Base-by-base conservation (phyloP, 2,113 vertebrate genomes). In the Tragulus kanchil region DNA sequence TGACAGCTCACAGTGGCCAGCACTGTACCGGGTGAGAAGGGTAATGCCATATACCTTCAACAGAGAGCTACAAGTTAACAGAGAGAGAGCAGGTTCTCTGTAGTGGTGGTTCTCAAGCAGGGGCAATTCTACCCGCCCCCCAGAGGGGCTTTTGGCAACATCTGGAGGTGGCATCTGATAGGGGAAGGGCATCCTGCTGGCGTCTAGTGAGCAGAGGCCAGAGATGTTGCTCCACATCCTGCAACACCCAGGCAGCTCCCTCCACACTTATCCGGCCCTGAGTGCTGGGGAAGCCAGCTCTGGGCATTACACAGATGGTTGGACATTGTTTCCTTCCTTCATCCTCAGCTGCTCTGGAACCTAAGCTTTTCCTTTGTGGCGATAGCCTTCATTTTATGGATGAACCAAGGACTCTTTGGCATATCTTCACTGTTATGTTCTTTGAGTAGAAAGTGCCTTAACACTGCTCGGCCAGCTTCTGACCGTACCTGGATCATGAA, bases 321-420 rank as follows among this genome's bases (percentile, higher is more conserved):
- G 45, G 48, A 28, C n/a, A 8, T 48, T 23, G 26, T 64, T 84
- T 82, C 48, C 64, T 81, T 87, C 48, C 67, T 94, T 89, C 52
- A 4, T 36, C 64, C 50, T 62, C 36, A 81, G 52, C 36, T 3
- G 16, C 73, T 88, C 88, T 73, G 75, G 93, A 90, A 36, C 45
- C 23, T 45, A 65, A 85, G 69, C 36, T 21, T 71, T 97, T 71
- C 61, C 82, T 93, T 62, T 67, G 50, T 67, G 64, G 83, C 73
- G 71, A 78, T 45, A 78, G 86, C 59, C 83, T 93, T 79, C n/a
- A n/a, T 85, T 93, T 81, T 75, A 64, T 89, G 85, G 90, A 78
- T 85, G 95, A 90, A 83, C 71, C 28, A 54, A 67, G 82, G 59
- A 28, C 58, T 88, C 67, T 96, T 67, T 65, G 85, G 36, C 26